These are phyloP conservation scores for Artibeus lituratus DNA, from an alignment of 2,797 vertebrate species.

Conservation along the genomic window DNA sequence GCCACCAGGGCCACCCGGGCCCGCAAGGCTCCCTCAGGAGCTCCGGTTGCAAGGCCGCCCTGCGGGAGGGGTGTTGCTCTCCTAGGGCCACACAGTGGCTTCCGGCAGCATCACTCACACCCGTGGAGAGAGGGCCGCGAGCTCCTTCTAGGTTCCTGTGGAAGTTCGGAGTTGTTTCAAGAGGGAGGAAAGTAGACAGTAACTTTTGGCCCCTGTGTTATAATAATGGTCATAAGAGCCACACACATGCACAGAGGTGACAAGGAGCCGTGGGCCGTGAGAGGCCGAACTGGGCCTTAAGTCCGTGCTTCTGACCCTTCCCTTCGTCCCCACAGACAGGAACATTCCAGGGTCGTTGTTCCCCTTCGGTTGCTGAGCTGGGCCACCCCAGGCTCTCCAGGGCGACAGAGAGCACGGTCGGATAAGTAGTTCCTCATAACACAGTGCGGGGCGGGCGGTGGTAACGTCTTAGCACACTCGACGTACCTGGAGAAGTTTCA, in stretches of 20 bases:
- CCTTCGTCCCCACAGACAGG: accelerated
- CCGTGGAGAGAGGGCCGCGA: not conserved
- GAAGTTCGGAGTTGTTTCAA: not conserved
- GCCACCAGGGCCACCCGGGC: not conserved
- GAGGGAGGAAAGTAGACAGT: not conserved
- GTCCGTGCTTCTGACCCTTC: not conserved
- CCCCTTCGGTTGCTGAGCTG: not conserved
- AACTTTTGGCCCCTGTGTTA: not conserved
- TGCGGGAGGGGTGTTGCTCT: not conserved
- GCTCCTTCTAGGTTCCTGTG: not conserved
- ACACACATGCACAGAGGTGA: not conserved
- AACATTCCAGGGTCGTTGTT: not conserved
- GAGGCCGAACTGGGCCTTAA: not conserved
- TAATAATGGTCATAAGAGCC: not conserved
- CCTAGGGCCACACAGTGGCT: accelerated
- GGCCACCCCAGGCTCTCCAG: not conserved
- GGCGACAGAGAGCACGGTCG: not conserved
- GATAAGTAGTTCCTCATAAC: accelerated
- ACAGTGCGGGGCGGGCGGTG: accelerated
- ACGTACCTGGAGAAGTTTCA: not conserved
- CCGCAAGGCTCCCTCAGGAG: accelerated
- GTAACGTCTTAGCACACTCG: not conserved
- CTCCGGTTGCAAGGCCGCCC: not conserved
- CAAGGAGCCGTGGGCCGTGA: not conserved
- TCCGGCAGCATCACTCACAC: no score